Evolutionary conservation across 2,888 invertebrate species (phyloP).

Genomic region (Siphonodentalium dalli): DNA sequence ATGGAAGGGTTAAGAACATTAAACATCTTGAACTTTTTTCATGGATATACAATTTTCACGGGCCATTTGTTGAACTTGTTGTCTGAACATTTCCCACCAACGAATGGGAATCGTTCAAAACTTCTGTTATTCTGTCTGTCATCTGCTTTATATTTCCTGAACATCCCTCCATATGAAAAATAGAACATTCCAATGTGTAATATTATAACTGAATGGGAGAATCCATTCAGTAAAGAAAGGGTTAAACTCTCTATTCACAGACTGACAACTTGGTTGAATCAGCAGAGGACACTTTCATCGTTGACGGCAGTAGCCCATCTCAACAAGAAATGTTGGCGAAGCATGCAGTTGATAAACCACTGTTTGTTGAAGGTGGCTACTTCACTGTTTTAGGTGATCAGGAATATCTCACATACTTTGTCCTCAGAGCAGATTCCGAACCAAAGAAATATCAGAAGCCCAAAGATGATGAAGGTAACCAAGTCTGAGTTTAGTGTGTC

Average conservation of each 20-base stretch:
- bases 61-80: too few species aligned
- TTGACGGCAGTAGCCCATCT: conserved; percentile 81
- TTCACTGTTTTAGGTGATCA: conserved; percentile 79
- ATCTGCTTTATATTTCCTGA: too few species aligned
- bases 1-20: too few species aligned
- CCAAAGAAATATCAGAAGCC: conserved; percentile 24
- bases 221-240: too few species aligned
- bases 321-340: conserved; percentile 77
- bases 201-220: too few species aligned
- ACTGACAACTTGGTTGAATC: conserved; percentile 75
- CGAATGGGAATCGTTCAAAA: too few species aligned
- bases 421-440: conserved; percentile 77
- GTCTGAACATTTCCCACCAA: too few species aligned
- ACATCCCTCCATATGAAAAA: too few species aligned
- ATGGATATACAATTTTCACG: too few species aligned
- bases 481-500: conserved; percentile 22
- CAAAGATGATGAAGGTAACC: conserved; percentile 27
- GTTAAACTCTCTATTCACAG: conserved; percentile 60
- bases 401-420: conserved; percentile 79
- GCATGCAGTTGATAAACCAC: conserved; percentile 71
- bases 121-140: too few species aligned
- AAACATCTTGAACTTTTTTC: too few species aligned
- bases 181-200: too few species aligned
- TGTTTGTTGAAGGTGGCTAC: conserved; percentile 87
- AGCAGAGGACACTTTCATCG: conserved; percentile 91